phyloP scores from a whole-genome alignment of 2,113 vertebrate genomes.

The Lipophrys pholis region DNA sequence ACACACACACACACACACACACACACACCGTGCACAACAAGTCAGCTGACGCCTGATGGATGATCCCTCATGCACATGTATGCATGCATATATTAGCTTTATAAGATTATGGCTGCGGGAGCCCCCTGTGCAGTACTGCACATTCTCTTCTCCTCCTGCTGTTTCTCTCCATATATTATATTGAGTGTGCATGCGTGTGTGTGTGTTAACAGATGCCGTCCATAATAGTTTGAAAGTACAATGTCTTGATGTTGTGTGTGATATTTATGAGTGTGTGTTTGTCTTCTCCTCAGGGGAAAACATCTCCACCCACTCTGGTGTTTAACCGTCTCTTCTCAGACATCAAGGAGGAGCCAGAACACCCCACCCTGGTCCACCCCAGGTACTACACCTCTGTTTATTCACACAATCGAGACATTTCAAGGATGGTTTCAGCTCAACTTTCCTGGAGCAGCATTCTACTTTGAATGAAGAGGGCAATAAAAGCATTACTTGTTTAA shows the following conservation, averaged over 20 bases:
- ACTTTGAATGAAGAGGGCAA: not conserved
- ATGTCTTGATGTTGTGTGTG: not conserved
- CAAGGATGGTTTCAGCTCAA: too few species aligned
- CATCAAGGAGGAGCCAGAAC: conserved; percentile 95
- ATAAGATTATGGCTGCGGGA: conserved; percentile 64
- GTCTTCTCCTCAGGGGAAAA: conserved; percentile 83
- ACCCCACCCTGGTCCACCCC: conserved; percentile 90
- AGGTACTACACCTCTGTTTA: conserved; percentile 84
- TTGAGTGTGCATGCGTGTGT: not conserved
- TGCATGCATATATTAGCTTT: conserved; percentile 71
- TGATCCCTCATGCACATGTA: conserved; percentile 64
- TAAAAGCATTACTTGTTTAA: not conserved
- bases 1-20: not conserved
- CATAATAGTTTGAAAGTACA: not conserved
- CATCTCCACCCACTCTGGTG: conserved; percentile 83
- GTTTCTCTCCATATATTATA: conserved; percentile 25
- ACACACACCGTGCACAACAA: not conserved
- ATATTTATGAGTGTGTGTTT: conserved; percentile 27
- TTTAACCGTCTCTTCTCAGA: conserved; percentile 91
- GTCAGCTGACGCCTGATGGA: conserved; percentile 66
- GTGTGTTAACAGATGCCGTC: conserved; percentile 14
- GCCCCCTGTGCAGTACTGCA: conserved; percentile 50
- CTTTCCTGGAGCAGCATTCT: too few species aligned
- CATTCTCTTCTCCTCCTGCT: conserved; percentile 40
- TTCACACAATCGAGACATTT: too few species aligned